phyloP scores from a whole-genome alignment of 2,113 vertebrate species.

The Petromus typicus region DNA sequence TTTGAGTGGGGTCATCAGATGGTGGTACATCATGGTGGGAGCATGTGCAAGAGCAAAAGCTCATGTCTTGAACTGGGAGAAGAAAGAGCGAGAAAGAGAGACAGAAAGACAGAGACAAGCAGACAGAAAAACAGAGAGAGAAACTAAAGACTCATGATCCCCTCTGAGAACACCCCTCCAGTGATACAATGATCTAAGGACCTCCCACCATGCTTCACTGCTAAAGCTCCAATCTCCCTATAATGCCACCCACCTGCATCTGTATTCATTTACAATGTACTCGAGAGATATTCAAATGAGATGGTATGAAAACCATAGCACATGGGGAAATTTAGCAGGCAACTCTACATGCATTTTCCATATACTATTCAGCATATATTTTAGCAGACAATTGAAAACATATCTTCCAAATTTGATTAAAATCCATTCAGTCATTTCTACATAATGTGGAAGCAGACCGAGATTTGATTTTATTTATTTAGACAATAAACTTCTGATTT shows the following conservation, averaged over 20 bases:
- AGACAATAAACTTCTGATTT: conserved; percentile 26
- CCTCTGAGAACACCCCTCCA: background rate
- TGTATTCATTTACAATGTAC: background rate
- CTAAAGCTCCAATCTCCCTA: background rate
- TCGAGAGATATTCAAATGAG: background rate
- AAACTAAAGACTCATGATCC: background rate
- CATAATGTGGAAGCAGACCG: background rate
- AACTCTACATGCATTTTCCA: background rate
- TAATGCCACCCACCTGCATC: background rate
- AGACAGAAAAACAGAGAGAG: background rate
- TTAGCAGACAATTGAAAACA: conserved; percentile 41
- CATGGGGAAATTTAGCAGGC: background rate
- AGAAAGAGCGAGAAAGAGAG: background rate
- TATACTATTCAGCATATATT: background rate
- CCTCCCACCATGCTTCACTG: background rate
- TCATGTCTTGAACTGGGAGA: background rate
- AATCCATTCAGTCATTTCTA: conserved; percentile 33
- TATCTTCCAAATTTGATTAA: conserved; percentile 37
- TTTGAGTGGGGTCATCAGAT: background rate
- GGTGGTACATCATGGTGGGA: background rate
- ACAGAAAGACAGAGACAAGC: background rate
- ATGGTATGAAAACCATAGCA: background rate
- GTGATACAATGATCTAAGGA: background rate
- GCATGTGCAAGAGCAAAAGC: background rate
- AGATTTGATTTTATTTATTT: conserved; percentile 44